Evolutionary conservation across 1,140 invertebrate species (phyloP).

Genomic region (Paraescarpia echinospica): DNA sequence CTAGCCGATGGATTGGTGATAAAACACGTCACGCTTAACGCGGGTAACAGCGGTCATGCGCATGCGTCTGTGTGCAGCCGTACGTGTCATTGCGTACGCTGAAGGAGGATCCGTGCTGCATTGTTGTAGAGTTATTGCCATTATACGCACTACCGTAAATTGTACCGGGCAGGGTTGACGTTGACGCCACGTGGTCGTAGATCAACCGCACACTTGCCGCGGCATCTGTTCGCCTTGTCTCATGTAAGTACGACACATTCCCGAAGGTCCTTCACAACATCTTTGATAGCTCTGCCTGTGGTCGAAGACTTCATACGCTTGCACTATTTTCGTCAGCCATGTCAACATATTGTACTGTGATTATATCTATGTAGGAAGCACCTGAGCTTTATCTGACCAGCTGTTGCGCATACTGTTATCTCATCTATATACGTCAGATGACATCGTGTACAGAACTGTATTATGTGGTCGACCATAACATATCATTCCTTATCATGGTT

Average conservation of each 20-base stretch:
- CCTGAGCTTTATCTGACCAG: not conserved
- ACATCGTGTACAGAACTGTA: not conserved
- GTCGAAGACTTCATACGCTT: not conserved
- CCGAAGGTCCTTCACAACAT: not conserved
- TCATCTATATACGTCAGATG: not conserved
- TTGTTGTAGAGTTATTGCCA: not conserved
- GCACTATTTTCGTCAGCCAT: not conserved
- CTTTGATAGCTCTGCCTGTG: not conserved
- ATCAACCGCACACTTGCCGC: not conserved
- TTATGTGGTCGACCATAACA: not conserved
- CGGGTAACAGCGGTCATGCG: not conserved
- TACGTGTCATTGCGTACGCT: not conserved
- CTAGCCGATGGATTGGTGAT: not conserved
- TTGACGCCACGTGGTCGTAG: not conserved
- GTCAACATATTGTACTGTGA: not conserved
- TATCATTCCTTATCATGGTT: no score
- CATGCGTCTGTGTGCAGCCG: not conserved
- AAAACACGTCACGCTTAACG: not conserved
- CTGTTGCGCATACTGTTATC: not conserved
- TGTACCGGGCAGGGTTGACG: not conserved
- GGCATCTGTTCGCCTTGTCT: not conserved
- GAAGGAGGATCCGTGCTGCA: not conserved
- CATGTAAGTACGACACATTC: not conserved
- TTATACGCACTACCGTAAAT: not conserved
- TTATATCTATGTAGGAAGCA: not conserved